Percentiles rank a stretch among this genome's conserved stretches.
Evolutionary conservation across 2,797 vertebrate species (phyloP).

Genomic region (Choloepus didactylus): DNA sequence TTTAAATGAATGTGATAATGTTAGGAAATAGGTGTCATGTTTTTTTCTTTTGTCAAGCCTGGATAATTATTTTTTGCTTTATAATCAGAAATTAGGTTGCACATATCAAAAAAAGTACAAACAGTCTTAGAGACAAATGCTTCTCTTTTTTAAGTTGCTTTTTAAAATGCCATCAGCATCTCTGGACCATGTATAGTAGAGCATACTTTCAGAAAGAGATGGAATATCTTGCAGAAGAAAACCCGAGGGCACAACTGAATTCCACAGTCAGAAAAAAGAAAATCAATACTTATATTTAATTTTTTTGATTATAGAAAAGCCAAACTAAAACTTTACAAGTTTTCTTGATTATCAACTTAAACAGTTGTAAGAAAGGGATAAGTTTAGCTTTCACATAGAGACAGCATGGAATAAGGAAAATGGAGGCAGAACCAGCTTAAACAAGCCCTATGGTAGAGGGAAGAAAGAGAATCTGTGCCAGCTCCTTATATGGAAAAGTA

Average conservation of each 20-base stretch:
- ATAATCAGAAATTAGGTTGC: background rate
- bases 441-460: too few relatives aligned
- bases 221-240: background rate
- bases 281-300: background rate
- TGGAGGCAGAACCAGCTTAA: too few relatives aligned
- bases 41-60: background rate
- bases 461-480: too few relatives aligned
- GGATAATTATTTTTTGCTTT: background rate
- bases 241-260: background rate
- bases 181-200: background rate
- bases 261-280: background rate
- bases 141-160: conserved; percentile 6
- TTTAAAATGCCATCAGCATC: background rate
- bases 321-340: background rate
- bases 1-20: background rate
- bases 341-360: background rate
- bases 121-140: background rate
- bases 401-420: too few relatives aligned
- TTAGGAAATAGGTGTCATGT: background rate
- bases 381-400: too few relatives aligned
- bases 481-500: too few relatives aligned
- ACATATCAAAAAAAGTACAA: background rate
- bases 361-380: background rate
- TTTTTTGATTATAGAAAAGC: background rate
- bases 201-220: background rate